Base-by-base conservation (phyloP, 2,113 vertebrate species). In the Leucopternis melanops region DNA sequence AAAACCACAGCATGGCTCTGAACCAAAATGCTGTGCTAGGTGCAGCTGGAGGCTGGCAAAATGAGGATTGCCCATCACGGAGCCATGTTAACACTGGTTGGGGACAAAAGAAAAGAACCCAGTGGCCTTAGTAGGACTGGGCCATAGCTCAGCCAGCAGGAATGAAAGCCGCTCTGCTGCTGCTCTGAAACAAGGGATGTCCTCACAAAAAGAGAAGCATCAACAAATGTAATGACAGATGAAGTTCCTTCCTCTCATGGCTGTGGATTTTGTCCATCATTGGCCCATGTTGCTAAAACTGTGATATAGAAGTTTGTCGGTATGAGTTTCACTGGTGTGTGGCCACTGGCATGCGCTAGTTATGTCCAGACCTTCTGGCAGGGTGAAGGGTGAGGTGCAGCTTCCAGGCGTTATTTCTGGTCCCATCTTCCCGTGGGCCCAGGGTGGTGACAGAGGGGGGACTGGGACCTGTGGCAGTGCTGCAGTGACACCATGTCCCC, bases 371-470 rank as follows among this genome's bases (percentile, higher is more conserved):
- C 4, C 34, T 52, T 7, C 6, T 66, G 55, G 73, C 23, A 70
- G 45, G 16, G n/a, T 26, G 69, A 67, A 31, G 69, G 34, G 34
- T 16, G 59, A 52, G 42, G 45, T 18, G 31, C 69, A 81, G 26
- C 20, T 81, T 83, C 40, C 13, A 32, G 54, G 32, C 0, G 0
- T 49, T 55, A 26, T 42, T 86, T n/a, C 58, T 77, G 44, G 15
- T 66, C 59, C 55, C 45, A 31, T 16, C 44, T 90, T 81, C 50
- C 49, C 19, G 0, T 29, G 49, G 45, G 27, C 31, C 26, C 25
- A 23, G 10, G 1, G 0, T 22, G 25, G 54, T 38, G 42, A 29
- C n/a, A 77, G 54, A 10, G 59, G 0, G 34, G 42, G 2, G 2
- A 17, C 25, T 58, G 52, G 66, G n/a, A 52, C 10, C 54, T 47